phyloP scores from a whole-genome alignment of 2,113 vertebrate genomes.

The Notarius lentiginosus region DNA sequence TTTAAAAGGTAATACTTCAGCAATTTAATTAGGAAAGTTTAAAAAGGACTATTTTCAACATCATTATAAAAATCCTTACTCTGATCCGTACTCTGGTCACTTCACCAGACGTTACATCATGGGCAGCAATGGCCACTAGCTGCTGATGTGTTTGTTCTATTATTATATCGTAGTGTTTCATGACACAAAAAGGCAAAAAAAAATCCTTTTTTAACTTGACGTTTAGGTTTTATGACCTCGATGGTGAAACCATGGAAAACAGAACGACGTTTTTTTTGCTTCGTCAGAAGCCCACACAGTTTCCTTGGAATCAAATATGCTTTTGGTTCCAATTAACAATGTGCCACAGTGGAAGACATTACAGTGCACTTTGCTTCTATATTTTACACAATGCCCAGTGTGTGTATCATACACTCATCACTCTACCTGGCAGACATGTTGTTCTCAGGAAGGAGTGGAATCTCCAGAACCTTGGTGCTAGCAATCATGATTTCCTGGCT shows the following conservation, averaged over 20 bases:
- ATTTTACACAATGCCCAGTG: conserved; percentile 37
- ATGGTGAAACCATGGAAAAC: conserved; percentile 44
- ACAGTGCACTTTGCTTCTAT: conserved; percentile 38
- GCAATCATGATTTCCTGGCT: conserved; percentile 93
- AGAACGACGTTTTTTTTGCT: conserved; percentile 45
- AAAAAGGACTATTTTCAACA: not conserved
- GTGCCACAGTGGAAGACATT: conserved; percentile 56
- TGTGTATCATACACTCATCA: not conserved
- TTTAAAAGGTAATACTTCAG: not conserved
- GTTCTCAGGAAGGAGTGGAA: conserved; percentile 96
- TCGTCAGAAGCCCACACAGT: conserved; percentile 52
- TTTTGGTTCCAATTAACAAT: conserved; percentile 60
- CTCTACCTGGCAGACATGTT: conserved; percentile 94
- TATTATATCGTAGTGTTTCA: not conserved
- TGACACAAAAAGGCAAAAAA: not conserved
- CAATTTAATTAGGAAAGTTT: not conserved
- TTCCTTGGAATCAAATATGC: conserved; percentile 45
- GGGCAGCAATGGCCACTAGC: not conserved
- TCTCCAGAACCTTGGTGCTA: conserved; percentile 96
- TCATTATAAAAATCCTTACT: not conserved
- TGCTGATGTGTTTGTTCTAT: not conserved
- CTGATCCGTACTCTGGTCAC: not conserved
- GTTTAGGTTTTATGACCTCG: conserved; percentile 1
- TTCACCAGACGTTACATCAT: not conserved
- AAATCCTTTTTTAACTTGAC: not conserved